Evolutionary conservation across 2,888 invertebrate genomes (phyloP), one percentile per base, ranked within the genome.

Genomic region (Nemotelus nigrinus): DNA sequence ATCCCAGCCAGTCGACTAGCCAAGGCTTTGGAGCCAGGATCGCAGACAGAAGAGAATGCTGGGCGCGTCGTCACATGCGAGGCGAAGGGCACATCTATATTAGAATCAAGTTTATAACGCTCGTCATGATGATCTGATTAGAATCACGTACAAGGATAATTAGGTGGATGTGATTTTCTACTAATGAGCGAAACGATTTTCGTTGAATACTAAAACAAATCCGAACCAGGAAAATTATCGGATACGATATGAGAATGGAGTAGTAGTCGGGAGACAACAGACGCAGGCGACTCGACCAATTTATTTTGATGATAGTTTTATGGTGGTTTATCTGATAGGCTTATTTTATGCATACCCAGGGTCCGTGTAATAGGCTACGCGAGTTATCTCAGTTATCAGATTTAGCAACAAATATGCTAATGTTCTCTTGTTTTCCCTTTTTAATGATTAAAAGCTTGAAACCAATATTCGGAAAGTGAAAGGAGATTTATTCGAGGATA

Each of bases 141-240:
- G 58, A 72, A 72, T 57, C 72, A 72, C 72, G 72, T 72, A 57
- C 72, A 25, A 57, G 57, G 72, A 72, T 72, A 72, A 72, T 72
- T 72, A 72, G 72, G 58, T 72, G 58, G 72, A 72, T 72, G 57
- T 72, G 72, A 72, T 72, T 72, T 72, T 58, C 45, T 72, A 58
- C 72, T 72, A 72, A 72, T 58, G 57, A 72, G 72, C 44, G 5
- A 43, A 72, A 58, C 72, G 58, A 58, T 58, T 72, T 72, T 72
- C 45, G 58, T 53, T 58, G 72, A 72, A 72, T 72, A 58, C 58
- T 58, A 57, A 72, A 53, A 53, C 55, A 43, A 70, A 43, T 55
- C 70, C 70, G 8, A 53, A 43, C 7, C 6, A n/a, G 43, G 63
- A 63, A 63, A n/a, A 43, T 7, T 43, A 43, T 63, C 10, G 8